A percentile compares a stretch with the other conserved stretches of the same genome.
Evolutionary conservation across 2,888 invertebrate genomes (phyloP).

Genomic region (Melieria crassipennis): DNA sequence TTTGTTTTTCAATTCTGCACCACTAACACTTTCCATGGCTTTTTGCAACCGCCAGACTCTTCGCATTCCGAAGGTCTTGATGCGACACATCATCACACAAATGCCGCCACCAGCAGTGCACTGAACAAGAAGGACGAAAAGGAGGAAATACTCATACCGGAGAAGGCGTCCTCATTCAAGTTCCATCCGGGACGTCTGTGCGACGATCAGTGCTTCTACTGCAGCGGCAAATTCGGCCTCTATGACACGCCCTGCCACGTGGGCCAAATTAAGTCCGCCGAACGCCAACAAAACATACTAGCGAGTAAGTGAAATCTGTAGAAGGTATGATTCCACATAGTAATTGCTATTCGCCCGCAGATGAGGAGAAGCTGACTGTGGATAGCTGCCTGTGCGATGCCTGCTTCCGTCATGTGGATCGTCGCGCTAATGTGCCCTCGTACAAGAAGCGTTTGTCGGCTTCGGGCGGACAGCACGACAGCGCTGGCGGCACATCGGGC

Average conservation of each 20-base stretch:
- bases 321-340: background rate
- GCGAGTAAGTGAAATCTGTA: slow-evolving; percentile 69
- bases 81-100: slow-evolving; percentile 30
- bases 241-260: slow-evolving; percentile 89
- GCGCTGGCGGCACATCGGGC: slow-evolving; percentile 22
- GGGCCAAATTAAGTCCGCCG: slow-evolving; percentile 84
- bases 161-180: slow-evolving; percentile 87
- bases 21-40: no score
- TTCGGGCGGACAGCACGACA: slow-evolving; percentile 55
- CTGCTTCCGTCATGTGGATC: slow-evolving; percentile 85
- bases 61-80: slow-evolving; percentile 58
- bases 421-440: slow-evolving; percentile 79
- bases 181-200: slow-evolving; percentile 85
- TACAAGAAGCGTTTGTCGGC: slow-evolving; percentile 70
- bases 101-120: slow-evolving; percentile 36
- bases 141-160: slow-evolving; percentile 78
- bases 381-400: slow-evolving; percentile 90
- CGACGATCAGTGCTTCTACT: slow-evolving; percentile 87
- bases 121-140: slow-evolving; percentile 61
- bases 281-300: slow-evolving; percentile 83
- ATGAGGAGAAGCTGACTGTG: slow-evolving; percentile 82
- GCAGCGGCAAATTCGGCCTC: slow-evolving; percentile 86
- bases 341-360: slow-evolving; percentile 60
- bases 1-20: no score
- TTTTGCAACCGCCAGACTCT: slow-evolving; percentile 49